Evolutionary conservation across 2,888 invertebrate genomes (phyloP).

Genomic region (Pyrrhia umbra): DNA sequence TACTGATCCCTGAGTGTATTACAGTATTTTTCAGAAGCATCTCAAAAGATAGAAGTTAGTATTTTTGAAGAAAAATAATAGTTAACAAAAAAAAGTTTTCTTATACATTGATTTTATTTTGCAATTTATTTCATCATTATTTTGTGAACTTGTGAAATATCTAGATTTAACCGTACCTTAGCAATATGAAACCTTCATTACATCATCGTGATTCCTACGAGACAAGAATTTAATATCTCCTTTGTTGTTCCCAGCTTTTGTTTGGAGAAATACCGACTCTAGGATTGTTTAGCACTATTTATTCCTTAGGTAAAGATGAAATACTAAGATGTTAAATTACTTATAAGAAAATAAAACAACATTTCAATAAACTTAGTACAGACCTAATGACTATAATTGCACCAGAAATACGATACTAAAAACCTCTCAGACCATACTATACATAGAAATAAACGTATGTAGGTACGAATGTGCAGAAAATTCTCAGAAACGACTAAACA

Average conservation of each 20-base stretch:
- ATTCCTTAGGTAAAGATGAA: not conserved
- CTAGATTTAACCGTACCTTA: not conserved
- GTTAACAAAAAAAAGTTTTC: too few species aligned
- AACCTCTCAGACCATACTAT: too few species aligned
- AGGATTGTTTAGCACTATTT: slow-evolving; percentile 6
- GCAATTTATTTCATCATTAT: not conserved
- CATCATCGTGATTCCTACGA: slow-evolving; percentile 76
- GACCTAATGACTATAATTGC: too few species aligned
- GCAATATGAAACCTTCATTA: slow-evolving; percentile 64
- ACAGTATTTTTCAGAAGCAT: too few species aligned
- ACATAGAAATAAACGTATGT: not conserved
- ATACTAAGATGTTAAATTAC: not conserved
- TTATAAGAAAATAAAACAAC: not conserved
- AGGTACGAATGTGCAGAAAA: slow-evolving; percentile 8
- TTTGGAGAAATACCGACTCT: slow-evolving; percentile 47
- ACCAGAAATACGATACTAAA: not conserved
- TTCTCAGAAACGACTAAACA: slow-evolving; percentile 42
- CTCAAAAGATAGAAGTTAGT: too few species aligned
- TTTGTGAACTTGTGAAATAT: not conserved
- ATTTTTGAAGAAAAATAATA: too few species aligned
- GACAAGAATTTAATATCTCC: slow-evolving; percentile 82
- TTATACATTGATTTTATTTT: not conserved
- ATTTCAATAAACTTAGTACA: not conserved
- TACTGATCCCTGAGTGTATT: too few species aligned
- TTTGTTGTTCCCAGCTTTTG: slow-evolving; percentile 59